Conservation (phyloP, 2,888 invertebrate species). For the Seira ritae region DNA sequence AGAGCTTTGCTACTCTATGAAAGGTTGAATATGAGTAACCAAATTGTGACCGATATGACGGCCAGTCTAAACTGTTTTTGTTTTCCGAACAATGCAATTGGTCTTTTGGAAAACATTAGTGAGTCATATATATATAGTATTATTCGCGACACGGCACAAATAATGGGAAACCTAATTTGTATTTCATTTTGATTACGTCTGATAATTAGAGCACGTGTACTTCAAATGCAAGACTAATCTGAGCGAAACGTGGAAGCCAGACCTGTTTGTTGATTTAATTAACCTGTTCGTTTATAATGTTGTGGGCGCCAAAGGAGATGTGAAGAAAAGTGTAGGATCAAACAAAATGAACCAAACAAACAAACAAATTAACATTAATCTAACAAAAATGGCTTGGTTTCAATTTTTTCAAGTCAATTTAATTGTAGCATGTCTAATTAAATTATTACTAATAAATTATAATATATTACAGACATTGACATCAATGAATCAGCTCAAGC, state of each 20-base stretch:
- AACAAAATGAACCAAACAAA: no score
- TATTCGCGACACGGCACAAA: no score
- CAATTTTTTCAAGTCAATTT: no score
- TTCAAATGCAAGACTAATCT: slow-evolving; percentile 57
- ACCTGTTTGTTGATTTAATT: slow-evolving; percentile 55
- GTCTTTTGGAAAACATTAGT: slow-evolving; percentile 63
- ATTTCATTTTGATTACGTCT: not conserved
- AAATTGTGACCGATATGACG: slow-evolving; percentile 34
- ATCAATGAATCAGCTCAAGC: slow-evolving; percentile 53
- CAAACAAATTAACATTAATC: no score
- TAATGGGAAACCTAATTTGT: not conserved
- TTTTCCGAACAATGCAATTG: slow-evolving; percentile 59
- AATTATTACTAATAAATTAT: no score
- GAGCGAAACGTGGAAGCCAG: slow-evolving; percentile 57
- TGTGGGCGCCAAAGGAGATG: slow-evolving; percentile 44
- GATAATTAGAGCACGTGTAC: slow-evolving; percentile 60
- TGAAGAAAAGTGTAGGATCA: slow-evolving; percentile 58
- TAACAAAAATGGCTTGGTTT: no score
- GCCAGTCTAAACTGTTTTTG: slow-evolving; percentile 52
- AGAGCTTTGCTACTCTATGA: no score
- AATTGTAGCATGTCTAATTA: no score
- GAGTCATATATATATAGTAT: slow-evolving; percentile 13
- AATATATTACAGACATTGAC: slow-evolving; percentile 53
- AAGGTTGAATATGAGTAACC: slow-evolving; percentile 50
- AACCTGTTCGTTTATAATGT: slow-evolving; percentile 65